Conservation (phyloP, 1,140 invertebrate species). For the Procambarus clarkii region DNA sequence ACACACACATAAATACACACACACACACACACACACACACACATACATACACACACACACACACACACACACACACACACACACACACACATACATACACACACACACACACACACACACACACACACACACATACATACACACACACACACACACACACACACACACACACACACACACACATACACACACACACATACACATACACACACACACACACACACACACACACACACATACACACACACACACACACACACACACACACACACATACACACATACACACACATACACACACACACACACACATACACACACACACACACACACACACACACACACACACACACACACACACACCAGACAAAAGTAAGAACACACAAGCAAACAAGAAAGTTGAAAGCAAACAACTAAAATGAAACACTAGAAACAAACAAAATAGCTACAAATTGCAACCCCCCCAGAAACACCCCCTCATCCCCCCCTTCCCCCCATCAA, state of each 20-base stretch:
- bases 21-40: neutral
- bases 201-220: neutral
- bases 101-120: neutral
- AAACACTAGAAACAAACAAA: too few species aligned
- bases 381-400: too few species aligned
- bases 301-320: neutral
- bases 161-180: neutral
- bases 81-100: constrained; percentile 4
- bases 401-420: too few species aligned
- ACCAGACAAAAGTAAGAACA: too few species aligned
- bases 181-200: neutral
- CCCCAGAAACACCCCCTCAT: too few species aligned
- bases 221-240: neutral
- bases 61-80: constrained; percentile 3
- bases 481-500: too few species aligned
- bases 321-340: neutral
- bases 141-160: neutral
- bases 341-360: neutral
- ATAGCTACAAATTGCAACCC: too few species aligned
- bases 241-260: constrained; percentile 2
- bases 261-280: constrained; percentile 10
- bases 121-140: neutral
- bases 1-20: neutral
- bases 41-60: neutral
- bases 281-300: neutral